phyloP scores from a whole-genome alignment of 2,797 vertebrate species.

The Ciconia nigra region DNA sequence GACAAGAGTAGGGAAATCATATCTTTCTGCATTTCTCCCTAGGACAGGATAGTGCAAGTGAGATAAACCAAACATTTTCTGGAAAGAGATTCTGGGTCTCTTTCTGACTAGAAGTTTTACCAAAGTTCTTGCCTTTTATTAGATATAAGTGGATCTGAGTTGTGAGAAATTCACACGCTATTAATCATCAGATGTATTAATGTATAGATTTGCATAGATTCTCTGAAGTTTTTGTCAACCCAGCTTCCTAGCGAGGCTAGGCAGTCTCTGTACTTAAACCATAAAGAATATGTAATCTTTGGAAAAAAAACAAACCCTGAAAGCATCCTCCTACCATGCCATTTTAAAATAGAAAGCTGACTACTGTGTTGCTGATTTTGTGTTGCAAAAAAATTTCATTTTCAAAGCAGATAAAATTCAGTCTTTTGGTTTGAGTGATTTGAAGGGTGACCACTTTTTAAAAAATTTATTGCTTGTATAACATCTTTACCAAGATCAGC shows the following conservation, averaged over 20 bases:
- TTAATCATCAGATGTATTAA: not conserved
- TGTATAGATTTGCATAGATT: not conserved
- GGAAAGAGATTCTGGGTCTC: not conserved
- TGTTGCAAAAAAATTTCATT: not conserved
- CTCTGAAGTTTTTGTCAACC: not conserved
- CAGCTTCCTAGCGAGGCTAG: not conserved
- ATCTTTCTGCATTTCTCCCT: not conserved
- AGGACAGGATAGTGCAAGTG: not conserved
- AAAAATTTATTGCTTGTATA: not conserved
- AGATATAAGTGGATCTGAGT: not conserved
- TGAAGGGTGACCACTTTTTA: not conserved
- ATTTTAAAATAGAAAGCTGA: not conserved
- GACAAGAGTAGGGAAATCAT: not conserved
- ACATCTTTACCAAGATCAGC: not conserved
- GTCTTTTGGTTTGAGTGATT: not conserved
- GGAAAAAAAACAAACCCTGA: not conserved
- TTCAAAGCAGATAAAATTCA: not conserved
- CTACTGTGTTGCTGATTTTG: not conserved
- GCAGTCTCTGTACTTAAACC: not conserved
- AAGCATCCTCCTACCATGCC: not conserved
- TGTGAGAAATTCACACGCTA: not conserved
- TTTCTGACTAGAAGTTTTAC: not conserved
- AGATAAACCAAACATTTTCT: not conserved
- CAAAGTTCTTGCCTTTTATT: not conserved
- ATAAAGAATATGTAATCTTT: not conserved